phyloP scores from a whole-genome alignment of 2,113 vertebrate species.

The Oxygymnocypris stewartii region DNA sequence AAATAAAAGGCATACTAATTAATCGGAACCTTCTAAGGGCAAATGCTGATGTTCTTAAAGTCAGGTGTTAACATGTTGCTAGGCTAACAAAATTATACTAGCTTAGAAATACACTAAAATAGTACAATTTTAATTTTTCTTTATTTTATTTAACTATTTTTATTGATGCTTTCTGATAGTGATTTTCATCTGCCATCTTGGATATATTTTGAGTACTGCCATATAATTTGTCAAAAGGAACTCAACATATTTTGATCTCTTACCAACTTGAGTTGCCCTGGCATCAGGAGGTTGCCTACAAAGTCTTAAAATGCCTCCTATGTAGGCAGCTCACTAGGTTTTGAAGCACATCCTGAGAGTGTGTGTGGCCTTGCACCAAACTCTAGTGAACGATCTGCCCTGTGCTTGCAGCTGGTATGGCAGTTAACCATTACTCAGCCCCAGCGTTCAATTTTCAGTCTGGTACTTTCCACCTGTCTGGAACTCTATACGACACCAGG shows the following conservation, averaged over 20 bases:
- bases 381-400: background rate
- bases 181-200: background rate
- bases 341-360: background rate
- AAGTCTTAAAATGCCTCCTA: background rate
- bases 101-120: background rate
- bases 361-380: background rate
- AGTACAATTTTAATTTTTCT: background rate
- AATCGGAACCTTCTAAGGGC: background rate
- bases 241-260: background rate
- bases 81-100: background rate
- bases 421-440: conserved; percentile 31
- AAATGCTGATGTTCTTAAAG: background rate
- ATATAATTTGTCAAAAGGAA: background rate
- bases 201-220: background rate
- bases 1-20: background rate
- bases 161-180: background rate
- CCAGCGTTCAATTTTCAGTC: conserved; percentile 42
- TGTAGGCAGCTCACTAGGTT: background rate
- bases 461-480: conserved; percentile 48
- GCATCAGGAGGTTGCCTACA: background rate
- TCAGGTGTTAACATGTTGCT: background rate
- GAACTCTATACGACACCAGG: conserved; percentile 30
- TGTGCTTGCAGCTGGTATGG: conserved; percentile 28
- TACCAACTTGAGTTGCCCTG: background rate
- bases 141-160: background rate